Evolutionary conservation across 1,140 invertebrate species (phyloP), one percentile per base, ranked within the genome.

Genomic region (Holotrichia oblita): DNA sequence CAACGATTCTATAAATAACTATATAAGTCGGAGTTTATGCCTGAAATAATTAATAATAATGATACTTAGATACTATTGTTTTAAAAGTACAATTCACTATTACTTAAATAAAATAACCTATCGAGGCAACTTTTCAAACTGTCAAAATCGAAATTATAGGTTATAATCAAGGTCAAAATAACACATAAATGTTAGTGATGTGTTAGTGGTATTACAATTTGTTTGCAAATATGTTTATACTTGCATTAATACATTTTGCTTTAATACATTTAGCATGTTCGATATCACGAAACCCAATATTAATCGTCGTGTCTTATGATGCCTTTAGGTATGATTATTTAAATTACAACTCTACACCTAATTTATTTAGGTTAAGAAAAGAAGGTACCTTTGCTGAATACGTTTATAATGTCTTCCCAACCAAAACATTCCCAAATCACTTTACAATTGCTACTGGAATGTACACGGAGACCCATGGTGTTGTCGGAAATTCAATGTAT

Each of bases 401-500:
- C 81, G 92, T 95, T 90, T 88, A 86, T 76, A 91, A 93, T 82
- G 87, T 91, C 40, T 95, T 94, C 86, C 87, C 91, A 0, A 94
- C 94, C 0, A 93, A 93, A 87, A 96, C 94, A 0, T 94, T 94
- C 85, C 93, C 94, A 0, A 95, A 95, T 87, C 94, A 96, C 87
- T 93, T 93, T 83, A 90, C 92, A 0, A 92, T 96, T 59, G 93
- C 91, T 0, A 96, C 95, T 24, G 94, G 94, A 6, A 83, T 95
- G 17, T 94, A 92, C 83, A 88, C 91, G 0, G 94, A 95, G 85
- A 88, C 85, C 75, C 94, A 96, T 87, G 94, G 94, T 6, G 92
- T 96, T 75, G 83, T 93, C 4, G 91, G 89, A 77, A 95, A 93
- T 85, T 84, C 84, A 40, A 89, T 92, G 84, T 94, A 90, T 82